These are phyloP conservation scores for Desoria tigrina DNA, from an alignment of 2,888 invertebrate genomes.

Conservation along the genomic window DNA sequence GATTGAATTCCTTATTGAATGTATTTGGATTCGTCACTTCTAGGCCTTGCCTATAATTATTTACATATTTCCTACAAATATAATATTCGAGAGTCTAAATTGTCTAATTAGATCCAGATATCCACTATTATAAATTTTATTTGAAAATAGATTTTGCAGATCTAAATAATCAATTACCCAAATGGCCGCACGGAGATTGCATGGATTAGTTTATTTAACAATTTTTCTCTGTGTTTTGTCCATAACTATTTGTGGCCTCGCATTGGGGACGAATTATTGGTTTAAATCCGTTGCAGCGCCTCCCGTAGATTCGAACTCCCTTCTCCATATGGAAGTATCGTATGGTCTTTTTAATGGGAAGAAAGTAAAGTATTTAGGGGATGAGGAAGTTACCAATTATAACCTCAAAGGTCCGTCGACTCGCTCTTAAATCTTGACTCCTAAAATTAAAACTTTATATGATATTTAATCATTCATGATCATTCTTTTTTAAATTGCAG, in stretches of 20 bases:
- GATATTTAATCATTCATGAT: too few relatives aligned
- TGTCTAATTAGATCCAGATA: too few relatives aligned
- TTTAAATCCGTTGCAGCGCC: conserved; percentile 12
- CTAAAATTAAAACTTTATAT: too few relatives aligned
- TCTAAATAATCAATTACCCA: too few relatives aligned
- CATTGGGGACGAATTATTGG: conserved; percentile 45
- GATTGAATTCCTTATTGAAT: too few relatives aligned
- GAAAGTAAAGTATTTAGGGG: conserved; percentile 11
- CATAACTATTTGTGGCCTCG: conserved; percentile 33
- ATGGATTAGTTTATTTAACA: conserved; percentile 45
- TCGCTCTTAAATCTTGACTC: conserved; percentile 1
- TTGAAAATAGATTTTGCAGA: too few relatives aligned
- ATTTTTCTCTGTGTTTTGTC: conserved; percentile 37
- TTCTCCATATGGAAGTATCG: conserved; percentile 15
- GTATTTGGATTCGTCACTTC: too few relatives aligned
- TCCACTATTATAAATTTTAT: too few relatives aligned
- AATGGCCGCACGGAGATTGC: conserved; percentile 49
- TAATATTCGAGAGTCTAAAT: too few relatives aligned
- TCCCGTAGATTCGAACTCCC: neutral
- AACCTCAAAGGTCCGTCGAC: conserved; percentile 28
- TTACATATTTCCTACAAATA: too few relatives aligned
- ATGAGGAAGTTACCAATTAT: neutral
- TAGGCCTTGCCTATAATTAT: too few relatives aligned
- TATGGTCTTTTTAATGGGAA: conserved; percentile 45
- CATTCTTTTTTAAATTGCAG: conserved; percentile 35